phyloP scores from a whole-genome alignment of 2,113 vertebrate species.

The Piaya cayana region DNA sequence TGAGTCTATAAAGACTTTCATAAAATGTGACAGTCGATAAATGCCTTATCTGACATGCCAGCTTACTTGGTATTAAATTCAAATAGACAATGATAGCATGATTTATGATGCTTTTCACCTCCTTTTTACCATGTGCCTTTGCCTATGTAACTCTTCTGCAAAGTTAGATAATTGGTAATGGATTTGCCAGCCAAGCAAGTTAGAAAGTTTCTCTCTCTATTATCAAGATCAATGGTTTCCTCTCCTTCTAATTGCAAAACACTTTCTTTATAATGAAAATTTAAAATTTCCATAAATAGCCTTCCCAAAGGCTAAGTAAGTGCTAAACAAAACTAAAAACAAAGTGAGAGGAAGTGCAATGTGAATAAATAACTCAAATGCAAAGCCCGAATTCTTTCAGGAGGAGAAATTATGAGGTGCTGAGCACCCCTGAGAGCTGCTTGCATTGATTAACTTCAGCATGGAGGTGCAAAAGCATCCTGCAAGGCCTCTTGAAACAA shows the following conservation, averaged over 20 bases:
- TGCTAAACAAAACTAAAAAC: constrained; percentile 1
- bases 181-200: neutral
- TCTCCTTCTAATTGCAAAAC: neutral
- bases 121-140: neutral
- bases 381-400: constrained; percentile 11
- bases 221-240: constrained; percentile 6
- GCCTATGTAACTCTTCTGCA: neutral
- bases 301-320: neutral
- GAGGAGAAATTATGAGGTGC: neutral
- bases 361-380: neutral
- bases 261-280: constrained; percentile 30
- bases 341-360: neutral
- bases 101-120: neutral
- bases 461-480: constrained; percentile 4
- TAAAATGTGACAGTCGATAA: neutral
- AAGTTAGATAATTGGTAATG: neutral
- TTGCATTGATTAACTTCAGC: neutral
- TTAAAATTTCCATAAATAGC: constrained; percentile 6
- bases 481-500: neutral
- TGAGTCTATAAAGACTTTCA: neutral
- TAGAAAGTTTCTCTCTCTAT: neutral
- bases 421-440: neutral
- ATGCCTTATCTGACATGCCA: neutral
- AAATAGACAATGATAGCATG: neutral
- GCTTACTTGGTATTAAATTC: neutral